Evolutionary conservation across 2,113 vertebrate genomes (phyloP).

Genomic region (Tragelaphus buxtoni): DNA sequence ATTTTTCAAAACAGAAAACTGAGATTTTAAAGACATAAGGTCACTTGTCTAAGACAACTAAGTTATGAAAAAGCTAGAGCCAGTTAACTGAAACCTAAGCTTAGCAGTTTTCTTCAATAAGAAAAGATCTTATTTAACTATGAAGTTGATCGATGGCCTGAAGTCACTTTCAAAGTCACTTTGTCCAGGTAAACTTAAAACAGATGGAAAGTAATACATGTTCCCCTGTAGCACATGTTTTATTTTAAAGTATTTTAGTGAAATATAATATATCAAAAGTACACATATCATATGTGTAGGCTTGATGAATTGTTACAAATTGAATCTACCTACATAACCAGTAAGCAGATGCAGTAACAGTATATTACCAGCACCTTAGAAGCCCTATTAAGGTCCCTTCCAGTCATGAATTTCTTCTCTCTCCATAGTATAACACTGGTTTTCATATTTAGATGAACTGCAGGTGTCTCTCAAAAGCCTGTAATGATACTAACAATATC

Average conservation of each 20-base stretch:
- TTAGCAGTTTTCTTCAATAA: background rate
- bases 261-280: background rate
- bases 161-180: background rate
- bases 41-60: background rate
- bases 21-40: background rate
- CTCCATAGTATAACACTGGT: background rate
- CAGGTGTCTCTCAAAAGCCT: background rate
- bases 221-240: background rate
- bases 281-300: background rate
- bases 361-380: background rate
- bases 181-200: conserved; percentile 24
- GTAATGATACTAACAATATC: background rate
- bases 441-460: background rate
- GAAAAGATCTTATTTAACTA: background rate
- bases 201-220: background rate
- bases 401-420: background rate
- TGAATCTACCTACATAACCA: background rate
- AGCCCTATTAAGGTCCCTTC: background rate
- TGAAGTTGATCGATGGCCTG: background rate
- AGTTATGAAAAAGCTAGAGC: background rate
- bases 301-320: conserved; percentile 1
- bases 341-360: background rate
- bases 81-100: background rate
- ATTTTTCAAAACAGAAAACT: background rate
- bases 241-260: conserved; percentile 14